A percentile compares a stretch with the other conserved stretches of the same genome.
Evolutionary conservation across 2,888 invertebrate species (phyloP).

Genomic region (Neoitamus cyanurus): DNA sequence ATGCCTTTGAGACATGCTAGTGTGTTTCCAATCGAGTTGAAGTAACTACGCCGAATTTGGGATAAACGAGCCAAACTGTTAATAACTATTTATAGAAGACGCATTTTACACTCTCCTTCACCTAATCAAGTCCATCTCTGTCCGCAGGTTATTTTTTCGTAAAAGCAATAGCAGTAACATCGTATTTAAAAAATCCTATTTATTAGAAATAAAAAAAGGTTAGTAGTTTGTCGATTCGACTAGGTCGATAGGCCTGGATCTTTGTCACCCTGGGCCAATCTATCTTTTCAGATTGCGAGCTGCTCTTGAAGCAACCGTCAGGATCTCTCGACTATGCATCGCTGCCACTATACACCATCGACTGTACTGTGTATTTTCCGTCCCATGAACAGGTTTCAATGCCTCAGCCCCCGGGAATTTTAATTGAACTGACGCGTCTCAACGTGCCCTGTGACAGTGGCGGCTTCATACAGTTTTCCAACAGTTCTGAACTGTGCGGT

Average conservation of each 20-base stretch:
- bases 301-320: slow-evolving; percentile 57
- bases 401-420: slow-evolving; percentile 67
- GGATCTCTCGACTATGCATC: slow-evolving; percentile 59
- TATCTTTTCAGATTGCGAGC: slow-evolving; percentile 58
- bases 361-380: slow-evolving; percentile 61
- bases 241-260: neutral
- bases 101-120: neutral
- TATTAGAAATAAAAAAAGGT: slow-evolving; percentile 57
- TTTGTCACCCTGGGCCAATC: neutral
- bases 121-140: neutral
- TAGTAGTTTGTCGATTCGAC: slow-evolving; percentile 41
- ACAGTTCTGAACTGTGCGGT: slow-evolving; percentile 71
- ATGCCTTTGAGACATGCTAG: neutral
- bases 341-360: slow-evolving; percentile 60
- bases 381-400: slow-evolving; percentile 58
- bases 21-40: neutral
- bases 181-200: slow-evolving; percentile 46
- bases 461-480: slow-evolving; percentile 70
- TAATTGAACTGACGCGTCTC: slow-evolving; percentile 74
- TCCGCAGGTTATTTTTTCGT: slow-evolving; percentile 34
- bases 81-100: neutral
- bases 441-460: slow-evolving; percentile 77
- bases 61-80: neutral
- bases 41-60: neutral
- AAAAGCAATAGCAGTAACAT: slow-evolving; percentile 49